A percentile compares a stretch with the other conserved stretches of the same genome.
Evolutionary conservation across 2,797 vertebrate species (phyloP).

Genomic region (Peromyscus eremicus): DNA sequence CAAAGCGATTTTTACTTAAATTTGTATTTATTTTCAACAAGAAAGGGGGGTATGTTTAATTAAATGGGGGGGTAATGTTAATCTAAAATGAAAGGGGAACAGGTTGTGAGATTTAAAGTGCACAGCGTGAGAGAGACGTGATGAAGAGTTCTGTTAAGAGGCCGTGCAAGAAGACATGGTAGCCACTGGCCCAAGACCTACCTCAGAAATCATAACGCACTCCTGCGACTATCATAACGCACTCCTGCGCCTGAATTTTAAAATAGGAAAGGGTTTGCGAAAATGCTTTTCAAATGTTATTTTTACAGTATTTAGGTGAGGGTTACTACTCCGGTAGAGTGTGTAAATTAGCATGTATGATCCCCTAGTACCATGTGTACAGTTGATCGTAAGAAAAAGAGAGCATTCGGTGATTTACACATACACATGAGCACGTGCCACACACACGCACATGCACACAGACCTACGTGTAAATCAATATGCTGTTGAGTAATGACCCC

Average conservation of each 20-base stretch:
- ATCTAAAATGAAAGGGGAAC: background rate
- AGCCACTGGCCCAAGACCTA: background rate
- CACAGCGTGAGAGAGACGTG: background rate
- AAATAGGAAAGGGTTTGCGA: background rate
- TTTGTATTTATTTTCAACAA: conserved; percentile 33
- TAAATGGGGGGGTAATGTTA: background rate
- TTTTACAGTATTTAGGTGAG: background rate
- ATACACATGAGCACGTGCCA: background rate
- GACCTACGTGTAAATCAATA: background rate
- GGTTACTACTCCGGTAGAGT: background rate
- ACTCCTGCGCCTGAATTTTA: background rate
- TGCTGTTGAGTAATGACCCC: background rate
- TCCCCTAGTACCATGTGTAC: no score
- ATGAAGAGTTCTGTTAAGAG: background rate
- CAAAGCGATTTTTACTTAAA: background rate
- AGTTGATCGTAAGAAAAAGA: background rate
- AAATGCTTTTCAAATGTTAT: background rate
- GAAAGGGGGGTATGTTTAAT: background rate
- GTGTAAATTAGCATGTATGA: background rate
- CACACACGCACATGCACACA: background rate
- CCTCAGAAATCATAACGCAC: background rate
- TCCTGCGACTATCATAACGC: background rate
- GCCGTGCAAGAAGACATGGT: background rate
- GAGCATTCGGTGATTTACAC: background rate
- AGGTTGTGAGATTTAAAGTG: background rate